A percentile compares a stretch with the other conserved stretches of the same genome.
Evolutionary conservation across 2,113 vertebrate genomes (phyloP).

Genomic region (Colaptes auratus): DNA sequence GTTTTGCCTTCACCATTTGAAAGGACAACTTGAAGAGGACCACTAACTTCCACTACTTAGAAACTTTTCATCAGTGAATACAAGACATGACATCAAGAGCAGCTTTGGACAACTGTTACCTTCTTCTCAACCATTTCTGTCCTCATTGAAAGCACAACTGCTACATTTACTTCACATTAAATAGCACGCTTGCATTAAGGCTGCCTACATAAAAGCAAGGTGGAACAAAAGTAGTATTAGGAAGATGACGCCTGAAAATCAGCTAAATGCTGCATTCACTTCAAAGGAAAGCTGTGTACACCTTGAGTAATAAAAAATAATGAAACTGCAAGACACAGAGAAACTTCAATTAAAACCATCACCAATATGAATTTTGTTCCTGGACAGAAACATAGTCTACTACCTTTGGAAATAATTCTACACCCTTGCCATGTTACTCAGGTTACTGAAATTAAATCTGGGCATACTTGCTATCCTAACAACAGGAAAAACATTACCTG

Average conservation of each 20-base stretch:
- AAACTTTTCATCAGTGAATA: neutral
- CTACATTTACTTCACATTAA: neutral
- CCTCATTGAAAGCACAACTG: neutral
- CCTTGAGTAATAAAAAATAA: neutral
- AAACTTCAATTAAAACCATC: neutral
- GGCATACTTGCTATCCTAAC: neutral
- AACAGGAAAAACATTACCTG: neutral
- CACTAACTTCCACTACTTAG: neutral
- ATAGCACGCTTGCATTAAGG: neutral
- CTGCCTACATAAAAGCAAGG: neutral
- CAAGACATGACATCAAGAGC: neutral
- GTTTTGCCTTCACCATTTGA: neutral
- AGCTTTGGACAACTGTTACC: neutral
- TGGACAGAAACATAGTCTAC: conserved; percentile 23
- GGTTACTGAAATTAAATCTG: conserved; percentile 54
- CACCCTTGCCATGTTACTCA: neutral
- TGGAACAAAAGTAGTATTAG: neutral
- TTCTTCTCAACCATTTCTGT: neutral
- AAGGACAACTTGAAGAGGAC: neutral
- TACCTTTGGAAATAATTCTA: conserved; percentile 40
- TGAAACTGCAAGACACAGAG: neutral
- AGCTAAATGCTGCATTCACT: neutral
- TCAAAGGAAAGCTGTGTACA: neutral
- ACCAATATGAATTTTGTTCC: conserved; percentile 7
- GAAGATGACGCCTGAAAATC: neutral